A percentile compares a stretch with the other conserved stretches of the same genome.
These are phyloP conservation scores for Hyposmocoma kahamanoa DNA, from an alignment of 1,140 invertebrate species.

Conservation along the genomic window DNA sequence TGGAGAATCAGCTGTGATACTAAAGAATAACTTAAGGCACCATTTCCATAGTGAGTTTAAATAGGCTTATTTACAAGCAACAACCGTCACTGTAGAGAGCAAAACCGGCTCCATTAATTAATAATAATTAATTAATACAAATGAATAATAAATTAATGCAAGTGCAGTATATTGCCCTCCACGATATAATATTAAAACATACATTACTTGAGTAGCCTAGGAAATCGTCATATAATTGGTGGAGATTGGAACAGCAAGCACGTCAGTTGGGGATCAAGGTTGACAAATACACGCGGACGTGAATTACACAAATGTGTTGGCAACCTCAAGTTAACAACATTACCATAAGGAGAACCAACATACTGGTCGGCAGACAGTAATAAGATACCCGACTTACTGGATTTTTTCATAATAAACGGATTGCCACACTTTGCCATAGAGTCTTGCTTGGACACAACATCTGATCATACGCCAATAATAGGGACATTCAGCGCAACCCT, in stretches of 20 bases:
- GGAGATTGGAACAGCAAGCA: slow-evolving; percentile 40
- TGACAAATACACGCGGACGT: slow-evolving; percentile 18
- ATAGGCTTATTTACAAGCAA: slow-evolving; percentile 3
- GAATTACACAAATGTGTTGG: slow-evolving; percentile 13
- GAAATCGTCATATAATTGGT: slow-evolving; percentile 24
- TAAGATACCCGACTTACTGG: background rate
- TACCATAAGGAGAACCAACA: slow-evolving; percentile 12
- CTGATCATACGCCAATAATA: background rate
- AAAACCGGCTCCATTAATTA: background rate
- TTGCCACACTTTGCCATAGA: background rate
- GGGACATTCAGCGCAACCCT: background rate
- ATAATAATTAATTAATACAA: too few species aligned
- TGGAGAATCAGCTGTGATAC: slow-evolving; percentile 2
- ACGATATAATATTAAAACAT: background rate
- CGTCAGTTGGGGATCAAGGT: slow-evolving; percentile 27
- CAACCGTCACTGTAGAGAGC: slow-evolving; percentile 2
- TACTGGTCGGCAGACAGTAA: background rate
- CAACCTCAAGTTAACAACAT: background rate
- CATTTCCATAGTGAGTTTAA: background rate
- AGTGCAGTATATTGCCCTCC: slow-evolving; percentile 5
- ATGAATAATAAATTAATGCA: too few species aligned
- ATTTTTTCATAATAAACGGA: background rate
- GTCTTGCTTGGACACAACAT: background rate
- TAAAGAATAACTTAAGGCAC: slow-evolving; percentile 3
- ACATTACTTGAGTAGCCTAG: slow-evolving; percentile 12